Conservation (phyloP, 2,888 invertebrate genomes). For the Pandemis corylana region DNA sequence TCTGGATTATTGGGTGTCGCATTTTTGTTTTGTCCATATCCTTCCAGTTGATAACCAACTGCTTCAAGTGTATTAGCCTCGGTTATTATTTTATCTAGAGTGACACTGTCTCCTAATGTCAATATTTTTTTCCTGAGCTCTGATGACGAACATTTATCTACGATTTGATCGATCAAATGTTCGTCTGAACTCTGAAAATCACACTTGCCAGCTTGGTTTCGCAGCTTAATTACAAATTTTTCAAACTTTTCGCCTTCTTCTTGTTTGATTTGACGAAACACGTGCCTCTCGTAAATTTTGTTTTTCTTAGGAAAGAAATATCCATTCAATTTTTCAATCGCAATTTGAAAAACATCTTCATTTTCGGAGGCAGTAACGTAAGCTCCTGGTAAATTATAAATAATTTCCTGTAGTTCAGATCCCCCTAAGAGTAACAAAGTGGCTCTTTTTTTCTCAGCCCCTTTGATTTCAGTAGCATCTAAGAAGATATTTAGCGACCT, state of each 20-base stretch:
- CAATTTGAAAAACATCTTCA: conserved; percentile 17
- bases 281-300: conserved; percentile 14
- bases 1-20: neutral
- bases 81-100: conserved; percentile 9
- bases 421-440: conserved; percentile 43
- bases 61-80: conserved; percentile 45
- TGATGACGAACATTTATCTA: conserved; percentile 2
- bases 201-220: conserved; percentile 23
- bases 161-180: conserved; percentile 12
- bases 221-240: conserved; percentile 3
- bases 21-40: conserved; percentile 26
- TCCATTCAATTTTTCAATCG: conserved; percentile 26
- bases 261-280: conserved; percentile 13
- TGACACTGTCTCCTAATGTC: conserved; percentile 1
- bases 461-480: conserved; percentile 39
- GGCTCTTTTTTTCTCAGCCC: conserved; percentile 40
- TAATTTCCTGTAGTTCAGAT: conserved; percentile 42
- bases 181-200: conserved; percentile 4
- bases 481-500: conserved; percentile 43
- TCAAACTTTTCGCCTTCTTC: conserved; percentile 21
- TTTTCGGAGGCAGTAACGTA: neutral
- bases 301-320: conserved; percentile 17
- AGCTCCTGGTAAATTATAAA: conserved; percentile 41
- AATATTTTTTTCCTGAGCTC: conserved; percentile 15
- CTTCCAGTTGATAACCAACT: conserved; percentile 42